Evolutionary conservation across 2,113 vertebrate species (phyloP).

Genomic region (Sigmodon hispidus): DNA sequence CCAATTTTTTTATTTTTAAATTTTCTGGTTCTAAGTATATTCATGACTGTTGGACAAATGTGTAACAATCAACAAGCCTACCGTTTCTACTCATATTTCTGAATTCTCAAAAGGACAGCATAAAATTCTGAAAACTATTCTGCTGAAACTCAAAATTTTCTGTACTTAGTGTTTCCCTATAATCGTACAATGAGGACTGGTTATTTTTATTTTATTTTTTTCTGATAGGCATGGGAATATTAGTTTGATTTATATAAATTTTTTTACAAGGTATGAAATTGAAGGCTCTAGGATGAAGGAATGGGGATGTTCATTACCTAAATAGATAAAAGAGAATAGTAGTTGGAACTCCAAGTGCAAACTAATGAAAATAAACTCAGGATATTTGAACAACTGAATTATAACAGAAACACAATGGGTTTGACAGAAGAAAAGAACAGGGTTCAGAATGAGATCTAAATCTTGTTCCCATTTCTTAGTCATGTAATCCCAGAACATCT

Average conservation of each 20-base stretch:
- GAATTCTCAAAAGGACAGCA: slow-evolving; percentile 8
- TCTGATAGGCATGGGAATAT: slow-evolving; percentile 18
- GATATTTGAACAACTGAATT: not conserved
- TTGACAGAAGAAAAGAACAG: not conserved
- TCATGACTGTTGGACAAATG: slow-evolving; percentile 9
- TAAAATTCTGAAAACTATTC: slow-evolving; percentile 23
- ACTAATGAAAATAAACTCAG: not conserved
- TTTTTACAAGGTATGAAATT: slow-evolving; percentile 16
- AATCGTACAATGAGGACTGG: not conserved
- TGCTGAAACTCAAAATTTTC: slow-evolving; percentile 14
- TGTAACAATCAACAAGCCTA: not conserved
- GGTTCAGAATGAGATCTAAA: not conserved
- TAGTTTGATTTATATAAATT: not conserved
- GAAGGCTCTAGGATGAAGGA: not conserved
- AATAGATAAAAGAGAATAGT: not conserved
- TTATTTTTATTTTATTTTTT: too few species aligned
- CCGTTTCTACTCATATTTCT: not conserved
- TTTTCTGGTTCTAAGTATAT: not conserved
- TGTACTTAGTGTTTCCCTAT: not conserved
- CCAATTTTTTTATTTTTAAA: not conserved
- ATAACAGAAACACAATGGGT: not conserved
- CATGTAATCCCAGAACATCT: not conserved
- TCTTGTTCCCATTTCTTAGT: not conserved
- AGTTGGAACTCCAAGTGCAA: not conserved
- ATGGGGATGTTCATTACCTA: not conserved